Conservation (phyloP, 2,888 invertebrate species). For the Byasa hedistus region DNA sequence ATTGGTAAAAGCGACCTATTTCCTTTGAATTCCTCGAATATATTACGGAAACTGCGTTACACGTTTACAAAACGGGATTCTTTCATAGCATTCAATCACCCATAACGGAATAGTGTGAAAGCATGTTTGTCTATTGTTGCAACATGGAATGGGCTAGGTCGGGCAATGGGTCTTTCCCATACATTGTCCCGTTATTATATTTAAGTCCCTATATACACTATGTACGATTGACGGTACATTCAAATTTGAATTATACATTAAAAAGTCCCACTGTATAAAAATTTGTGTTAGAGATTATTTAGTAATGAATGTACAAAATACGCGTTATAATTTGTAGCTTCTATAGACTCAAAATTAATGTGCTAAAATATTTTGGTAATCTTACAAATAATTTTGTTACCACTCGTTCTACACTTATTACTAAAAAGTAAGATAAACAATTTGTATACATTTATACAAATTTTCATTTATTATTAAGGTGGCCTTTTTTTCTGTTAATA, state of each 20-base stretch:
- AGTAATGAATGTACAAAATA: too few relatives aligned
- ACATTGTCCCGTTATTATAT: neutral
- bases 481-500: too few relatives aligned
- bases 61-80: constrained; percentile 48
- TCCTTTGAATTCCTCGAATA: constrained; percentile 47
- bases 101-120: constrained; percentile 69
- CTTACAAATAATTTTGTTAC: too few relatives aligned
- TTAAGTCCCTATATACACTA: neutral
- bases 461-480: too few relatives aligned
- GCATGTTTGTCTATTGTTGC: constrained; percentile 48
- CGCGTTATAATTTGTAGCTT: too few relatives aligned
- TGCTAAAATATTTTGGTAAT: too few relatives aligned
- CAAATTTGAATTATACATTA: neutral
- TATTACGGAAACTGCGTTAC: constrained; percentile 52
- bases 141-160: constrained; percentile 63
- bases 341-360: too few relatives aligned
- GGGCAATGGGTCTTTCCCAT: constrained; percentile 65
- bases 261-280: too few relatives aligned
- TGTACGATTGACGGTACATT: neutral
- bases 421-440: too few relatives aligned
- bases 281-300: too few relatives aligned
- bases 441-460: too few relatives aligned
- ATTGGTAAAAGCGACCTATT: constrained; percentile 53
- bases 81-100: constrained; percentile 58
- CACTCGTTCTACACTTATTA: too few relatives aligned